Conservation (phyloP, 2,888 invertebrate species). For the Xylota sylvarum region DNA sequence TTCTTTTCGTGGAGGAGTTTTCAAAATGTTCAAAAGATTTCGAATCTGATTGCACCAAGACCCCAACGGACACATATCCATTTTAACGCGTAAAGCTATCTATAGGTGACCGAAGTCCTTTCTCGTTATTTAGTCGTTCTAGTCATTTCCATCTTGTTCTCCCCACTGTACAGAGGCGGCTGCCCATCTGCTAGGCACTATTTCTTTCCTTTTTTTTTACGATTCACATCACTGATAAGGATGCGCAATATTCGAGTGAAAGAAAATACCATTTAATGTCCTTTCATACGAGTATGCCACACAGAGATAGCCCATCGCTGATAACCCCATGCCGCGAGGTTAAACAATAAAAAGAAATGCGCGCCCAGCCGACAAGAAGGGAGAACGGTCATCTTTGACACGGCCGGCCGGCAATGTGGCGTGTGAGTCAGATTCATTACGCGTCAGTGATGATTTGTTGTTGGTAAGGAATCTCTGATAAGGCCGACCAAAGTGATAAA, state of each 20-base stretch:
- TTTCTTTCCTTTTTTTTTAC: constrained; percentile 2
- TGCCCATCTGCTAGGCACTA: neutral
- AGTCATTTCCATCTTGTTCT: neutral
- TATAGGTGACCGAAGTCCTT: too few relatives aligned
- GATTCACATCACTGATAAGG: constrained; percentile 47
- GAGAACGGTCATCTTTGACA: constrained; percentile 25
- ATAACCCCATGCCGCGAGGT: constrained; percentile 36
- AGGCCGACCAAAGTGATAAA: constrained; percentile 42
- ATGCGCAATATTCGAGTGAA: constrained; percentile 36
- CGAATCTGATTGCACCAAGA: too few relatives aligned
- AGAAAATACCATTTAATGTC: constrained; percentile 48
- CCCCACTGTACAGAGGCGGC: constrained; percentile 4
- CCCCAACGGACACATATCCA: too few relatives aligned
- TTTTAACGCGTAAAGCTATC: too few relatives aligned
- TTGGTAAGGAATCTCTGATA: constrained; percentile 47
- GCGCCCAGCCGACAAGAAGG: neutral
- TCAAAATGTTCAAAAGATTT: too few relatives aligned
- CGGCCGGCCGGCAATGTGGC: neutral
- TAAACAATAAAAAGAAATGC: constrained; percentile 29
- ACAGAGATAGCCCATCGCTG: constrained; percentile 42
- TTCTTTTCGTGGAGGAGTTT: too few relatives aligned
- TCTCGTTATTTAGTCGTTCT: too few relatives aligned
- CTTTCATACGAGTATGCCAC: constrained; percentile 29
- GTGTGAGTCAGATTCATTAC: constrained; percentile 19
- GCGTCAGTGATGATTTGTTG: constrained; percentile 41